Evolutionary conservation across 1,140 invertebrate genomes (phyloP).

Genomic region (Bombus picipes): DNA sequence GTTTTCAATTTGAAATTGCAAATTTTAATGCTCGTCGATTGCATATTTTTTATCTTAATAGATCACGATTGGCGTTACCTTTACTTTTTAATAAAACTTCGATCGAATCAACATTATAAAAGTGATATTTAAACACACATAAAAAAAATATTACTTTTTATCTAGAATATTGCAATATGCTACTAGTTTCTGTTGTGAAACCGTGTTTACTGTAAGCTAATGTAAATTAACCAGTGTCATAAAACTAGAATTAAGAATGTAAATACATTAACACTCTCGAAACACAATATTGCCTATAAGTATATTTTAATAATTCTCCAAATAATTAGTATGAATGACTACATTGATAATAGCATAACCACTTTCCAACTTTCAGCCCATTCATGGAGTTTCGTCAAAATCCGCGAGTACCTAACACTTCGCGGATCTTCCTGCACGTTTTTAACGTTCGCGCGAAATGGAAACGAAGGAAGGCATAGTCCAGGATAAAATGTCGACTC

Average conservation of each 20-base stretch:
- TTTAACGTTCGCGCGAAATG: neutral
- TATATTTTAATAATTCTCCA: too few species aligned
- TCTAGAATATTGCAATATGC: neutral
- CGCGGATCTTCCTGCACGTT: neutral
- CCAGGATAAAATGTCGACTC: conserved; percentile 9
- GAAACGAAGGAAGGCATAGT: neutral
- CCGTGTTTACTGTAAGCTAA: neutral
- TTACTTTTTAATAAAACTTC: neutral
- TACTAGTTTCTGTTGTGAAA: neutral
- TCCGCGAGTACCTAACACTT: too few species aligned
- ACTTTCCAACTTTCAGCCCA: neutral
- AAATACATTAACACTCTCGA: too few species aligned
- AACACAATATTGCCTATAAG: too few species aligned
- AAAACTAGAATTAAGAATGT: too few species aligned
- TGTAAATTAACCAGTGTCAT: too few species aligned
- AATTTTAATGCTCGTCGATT: neutral
- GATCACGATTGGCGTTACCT: neutral
- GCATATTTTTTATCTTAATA: neutral
- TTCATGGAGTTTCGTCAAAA: neutral
- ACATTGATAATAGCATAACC: neutral
- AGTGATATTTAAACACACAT: neutral
- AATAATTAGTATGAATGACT: too few species aligned
- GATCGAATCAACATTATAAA: neutral
- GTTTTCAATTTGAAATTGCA: neutral
- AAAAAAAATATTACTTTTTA: neutral